Percentiles rank a stretch among this genome's conserved stretches.
These are phyloP conservation scores for Prunella himalayana DNA, from an alignment of 2,113 vertebrate species.

Conservation along the genomic window DNA sequence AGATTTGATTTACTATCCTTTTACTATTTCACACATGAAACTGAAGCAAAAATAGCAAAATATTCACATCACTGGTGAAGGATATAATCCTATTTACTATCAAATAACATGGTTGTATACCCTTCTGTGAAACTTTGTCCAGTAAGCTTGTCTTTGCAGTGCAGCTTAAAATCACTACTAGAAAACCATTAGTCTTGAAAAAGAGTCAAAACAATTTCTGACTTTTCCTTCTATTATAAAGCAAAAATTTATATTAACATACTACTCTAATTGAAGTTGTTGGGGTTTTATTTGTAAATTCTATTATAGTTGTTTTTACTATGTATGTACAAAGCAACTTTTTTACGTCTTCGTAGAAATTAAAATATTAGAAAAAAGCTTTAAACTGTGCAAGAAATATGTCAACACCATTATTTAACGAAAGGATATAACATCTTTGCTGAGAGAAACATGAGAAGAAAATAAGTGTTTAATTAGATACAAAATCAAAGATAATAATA, in stretches of 20 bases:
- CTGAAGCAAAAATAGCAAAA: background rate
- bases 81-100: background rate
- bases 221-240: background rate
- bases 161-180: background rate
- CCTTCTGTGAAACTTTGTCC: background rate
- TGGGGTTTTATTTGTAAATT: background rate
- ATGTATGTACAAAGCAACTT: background rate
- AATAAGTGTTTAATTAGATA: background rate
- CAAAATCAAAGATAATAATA: background rate
- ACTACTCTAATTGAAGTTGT: background rate
- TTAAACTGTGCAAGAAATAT: background rate
- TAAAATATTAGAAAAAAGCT: background rate
- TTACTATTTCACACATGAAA: background rate
- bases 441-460: background rate
- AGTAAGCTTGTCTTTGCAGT: background rate
- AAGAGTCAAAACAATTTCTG: background rate
- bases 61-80: background rate
- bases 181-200: background rate
- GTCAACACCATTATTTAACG: background rate
- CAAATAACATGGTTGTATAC: background rate
- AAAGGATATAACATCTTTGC: background rate
- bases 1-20: background rate
- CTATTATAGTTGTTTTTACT: background rate
- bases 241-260: background rate
- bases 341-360: background rate